Evolutionary conservation across 35 echinoderm and acorn worm species (phyloP).

Genomic region (Lytechinus variegatus): DNA sequence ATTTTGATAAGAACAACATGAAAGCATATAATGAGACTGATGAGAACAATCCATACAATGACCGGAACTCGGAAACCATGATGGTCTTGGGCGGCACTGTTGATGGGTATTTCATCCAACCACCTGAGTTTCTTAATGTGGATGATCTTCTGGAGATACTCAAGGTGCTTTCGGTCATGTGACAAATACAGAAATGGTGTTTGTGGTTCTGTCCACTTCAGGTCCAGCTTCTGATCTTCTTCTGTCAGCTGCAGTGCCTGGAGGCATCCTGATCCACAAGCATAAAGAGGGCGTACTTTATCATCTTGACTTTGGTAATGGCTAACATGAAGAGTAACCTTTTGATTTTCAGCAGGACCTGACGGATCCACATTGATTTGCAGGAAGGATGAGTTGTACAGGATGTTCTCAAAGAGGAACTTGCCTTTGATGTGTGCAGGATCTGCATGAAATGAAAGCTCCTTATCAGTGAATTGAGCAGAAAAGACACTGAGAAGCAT

Average conservation of each 20-base stretch:
- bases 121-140: slow-evolving; percentile 78
- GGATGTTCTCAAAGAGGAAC: slow-evolving; percentile 78
- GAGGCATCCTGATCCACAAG: slow-evolving; percentile 83
- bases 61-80: slow-evolving; percentile 87
- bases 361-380: slow-evolving; percentile 73
- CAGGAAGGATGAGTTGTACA: slow-evolving; percentile 78
- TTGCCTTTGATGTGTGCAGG: slow-evolving; percentile 72
- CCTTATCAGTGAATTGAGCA: slow-evolving; percentile 86
- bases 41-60: slow-evolving; percentile 78
- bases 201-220: slow-evolving; percentile 90
- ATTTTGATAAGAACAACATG: slow-evolving; percentile 89
- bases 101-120: slow-evolving; percentile 68
- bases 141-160: slow-evolving; percentile 75
- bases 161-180: slow-evolving; percentile 83
- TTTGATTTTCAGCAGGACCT: slow-evolving; percentile 59
- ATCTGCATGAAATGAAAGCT: slow-evolving; percentile 94
- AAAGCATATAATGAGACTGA: slow-evolving; percentile 79
- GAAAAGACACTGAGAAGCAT: slow-evolving; percentile 91
- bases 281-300: slow-evolving; percentile 63
- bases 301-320: slow-evolving; percentile 60
- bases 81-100: slow-evolving; percentile 32
- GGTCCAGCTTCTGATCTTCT: slow-evolving; percentile 56
- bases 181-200: slow-evolving; percentile 94
- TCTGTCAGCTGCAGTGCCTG: slow-evolving; percentile 59
- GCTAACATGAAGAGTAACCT: slow-evolving; percentile 63